Evolutionary conservation across 2,888 invertebrate species (phyloP).

Genomic region (Merodon equestris): DNA sequence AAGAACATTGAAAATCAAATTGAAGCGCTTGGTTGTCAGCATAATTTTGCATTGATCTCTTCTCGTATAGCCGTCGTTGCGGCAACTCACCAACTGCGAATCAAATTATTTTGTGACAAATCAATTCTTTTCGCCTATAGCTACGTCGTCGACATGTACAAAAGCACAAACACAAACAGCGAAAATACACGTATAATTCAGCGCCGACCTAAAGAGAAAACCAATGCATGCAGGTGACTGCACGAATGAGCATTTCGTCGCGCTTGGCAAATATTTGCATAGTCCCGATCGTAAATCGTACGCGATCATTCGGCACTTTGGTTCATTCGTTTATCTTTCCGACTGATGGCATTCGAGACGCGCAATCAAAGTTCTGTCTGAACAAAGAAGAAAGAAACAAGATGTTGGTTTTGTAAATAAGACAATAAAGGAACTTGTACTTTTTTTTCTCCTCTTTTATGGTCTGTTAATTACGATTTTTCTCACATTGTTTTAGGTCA

Average conservation of each 20-base stretch:
- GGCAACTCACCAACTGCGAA: constrained; percentile 55
- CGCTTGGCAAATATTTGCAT: constrained; percentile 68
- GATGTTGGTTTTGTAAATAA: constrained; percentile 35
- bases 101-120: constrained; percentile 69
- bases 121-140: constrained; percentile 68
- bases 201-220: constrained; percentile 16
- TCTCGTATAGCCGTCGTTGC: constrained; percentile 23
- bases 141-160: constrained; percentile 43
- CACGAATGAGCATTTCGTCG: constrained; percentile 63
- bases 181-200: constrained; percentile 18
- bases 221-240: constrained; percentile 58
- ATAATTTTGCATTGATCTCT: constrained; percentile 58
- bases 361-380: constrained; percentile 55
- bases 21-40: constrained; percentile 57
- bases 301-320: constrained; percentile 64
- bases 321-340: constrained; percentile 58
- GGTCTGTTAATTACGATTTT: constrained; percentile 57
- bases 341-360: constrained; percentile 63
- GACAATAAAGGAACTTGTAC: constrained; percentile 27
- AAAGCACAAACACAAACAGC: constrained; percentile 21
- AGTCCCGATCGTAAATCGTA: constrained; percentile 65
- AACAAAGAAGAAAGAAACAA: constrained; percentile 36
- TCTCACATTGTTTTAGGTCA: constrained; percentile 60
- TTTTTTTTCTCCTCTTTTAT: constrained; percentile 40
- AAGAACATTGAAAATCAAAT: constrained; percentile 49